Evolutionary conservation across 2,888 invertebrate genomes (phyloP).

Genomic region (Dermolepida albohirtum): DNA sequence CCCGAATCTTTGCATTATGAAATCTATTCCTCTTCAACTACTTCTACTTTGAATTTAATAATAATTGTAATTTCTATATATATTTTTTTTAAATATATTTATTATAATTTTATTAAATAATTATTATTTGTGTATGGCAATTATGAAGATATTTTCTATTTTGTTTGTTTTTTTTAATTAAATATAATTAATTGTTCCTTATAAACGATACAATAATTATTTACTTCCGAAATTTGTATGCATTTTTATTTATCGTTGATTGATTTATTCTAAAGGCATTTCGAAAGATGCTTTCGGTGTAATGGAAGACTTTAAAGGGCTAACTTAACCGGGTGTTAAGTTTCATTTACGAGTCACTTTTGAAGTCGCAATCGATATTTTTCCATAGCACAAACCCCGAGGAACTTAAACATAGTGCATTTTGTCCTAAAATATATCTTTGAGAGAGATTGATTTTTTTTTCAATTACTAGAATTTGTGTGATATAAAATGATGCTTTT

Average conservation of each 20-base stretch:
- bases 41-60: too few relatives aligned
- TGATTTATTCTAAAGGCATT: slow-evolving; percentile 21
- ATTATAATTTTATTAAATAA: slow-evolving; percentile 38
- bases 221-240: background rate
- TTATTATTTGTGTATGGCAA: slow-evolving; percentile 45
- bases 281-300: slow-evolving; percentile 5
- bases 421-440: too few relatives aligned
- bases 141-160: slow-evolving; percentile 43
- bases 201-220: too few relatives aligned
- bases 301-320: slow-evolving; percentile 48
- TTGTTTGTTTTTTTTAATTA: slow-evolving; percentile 16
- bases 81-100: too few relatives aligned
- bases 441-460: too few relatives aligned
- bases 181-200: too few relatives aligned
- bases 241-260: slow-evolving; percentile 30
- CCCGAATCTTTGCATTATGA: too few relatives aligned
- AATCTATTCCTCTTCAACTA: too few relatives aligned
- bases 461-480: too few relatives aligned
- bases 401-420: too few relatives aligned
- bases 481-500: too few relatives aligned
- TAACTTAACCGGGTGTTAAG: slow-evolving; percentile 52
- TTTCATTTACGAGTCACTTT: slow-evolving; percentile 39
- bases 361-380: slow-evolving; percentile 22
- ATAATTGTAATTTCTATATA: too few relatives aligned
- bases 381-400: slow-evolving; percentile 26